A percentile compares a stretch with the other conserved stretches of the same genome.
Conservation (phyloP, 2,113 vertebrate species). For the Gadus macrocephalus region DNA sequence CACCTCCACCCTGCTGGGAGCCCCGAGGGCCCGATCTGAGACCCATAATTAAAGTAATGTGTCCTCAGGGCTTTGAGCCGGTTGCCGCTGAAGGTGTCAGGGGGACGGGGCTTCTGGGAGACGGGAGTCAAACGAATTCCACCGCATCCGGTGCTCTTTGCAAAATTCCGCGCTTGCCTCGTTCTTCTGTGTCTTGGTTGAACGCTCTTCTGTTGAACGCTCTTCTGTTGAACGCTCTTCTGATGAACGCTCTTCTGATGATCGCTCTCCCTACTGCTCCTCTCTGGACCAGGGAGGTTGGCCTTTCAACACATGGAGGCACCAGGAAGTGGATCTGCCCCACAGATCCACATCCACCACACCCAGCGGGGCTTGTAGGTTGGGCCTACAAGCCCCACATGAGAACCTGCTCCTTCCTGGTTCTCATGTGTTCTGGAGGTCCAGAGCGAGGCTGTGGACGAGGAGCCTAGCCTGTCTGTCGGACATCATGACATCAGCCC, state of each 20-base stretch:
- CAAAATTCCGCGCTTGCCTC: background rate
- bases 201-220: no score
- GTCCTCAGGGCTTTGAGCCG: conserved; percentile 32
- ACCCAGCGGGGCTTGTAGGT: no score
- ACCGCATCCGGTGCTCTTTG: background rate
- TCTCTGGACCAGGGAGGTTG: background rate
- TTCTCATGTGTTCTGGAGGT: no score
- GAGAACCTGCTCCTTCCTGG: no score
- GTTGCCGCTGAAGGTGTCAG: conserved; percentile 14
- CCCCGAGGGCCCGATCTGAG: conserved; percentile 31
- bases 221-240: background rate
- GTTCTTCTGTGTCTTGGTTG: background rate
- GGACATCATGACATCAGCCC: no score
- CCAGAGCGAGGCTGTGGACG: no score
- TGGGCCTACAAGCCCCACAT: no score
- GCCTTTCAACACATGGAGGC: no score
- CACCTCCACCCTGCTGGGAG: conserved; percentile 7
- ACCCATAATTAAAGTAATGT: conserved; percentile 65
- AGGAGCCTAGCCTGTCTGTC: no score
- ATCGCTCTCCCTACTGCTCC: no score
- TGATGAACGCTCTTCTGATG: background rate
- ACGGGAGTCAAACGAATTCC: conserved; percentile 15
- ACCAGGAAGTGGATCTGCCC: no score
- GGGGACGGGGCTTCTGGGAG: conserved; percentile 7
- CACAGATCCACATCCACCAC: no score